Evolutionary conservation across 2,113 vertebrate genomes (phyloP).

Genomic region (Halichoeres trimaculatus): DNA sequence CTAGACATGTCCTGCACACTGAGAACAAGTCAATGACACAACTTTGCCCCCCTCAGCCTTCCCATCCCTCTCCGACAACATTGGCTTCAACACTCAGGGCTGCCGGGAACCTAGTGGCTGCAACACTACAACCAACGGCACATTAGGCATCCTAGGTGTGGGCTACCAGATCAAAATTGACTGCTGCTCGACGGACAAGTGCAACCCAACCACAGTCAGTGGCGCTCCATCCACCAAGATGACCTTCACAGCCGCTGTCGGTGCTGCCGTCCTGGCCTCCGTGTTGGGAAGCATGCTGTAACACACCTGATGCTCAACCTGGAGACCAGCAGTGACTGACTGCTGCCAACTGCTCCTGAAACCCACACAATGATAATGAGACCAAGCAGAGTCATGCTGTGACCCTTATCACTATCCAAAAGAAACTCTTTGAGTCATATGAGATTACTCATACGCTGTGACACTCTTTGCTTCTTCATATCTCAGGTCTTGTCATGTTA

Average conservation of each 20-base stretch:
- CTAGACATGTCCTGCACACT: too few species aligned
- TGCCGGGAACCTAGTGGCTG: neutral
- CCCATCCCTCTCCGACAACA: neutral
- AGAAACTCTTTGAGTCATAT: neutral
- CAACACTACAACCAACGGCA: accelerated
- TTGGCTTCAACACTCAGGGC: constrained; percentile 66
- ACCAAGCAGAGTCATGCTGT: neutral
- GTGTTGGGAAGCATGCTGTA: constrained; percentile 57
- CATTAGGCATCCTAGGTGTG: neutral
- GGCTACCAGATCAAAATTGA: accelerated
- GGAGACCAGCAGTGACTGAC: neutral
- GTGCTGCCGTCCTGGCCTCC: constrained; percentile 55
- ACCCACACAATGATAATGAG: neutral
- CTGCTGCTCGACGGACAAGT: constrained; percentile 69
- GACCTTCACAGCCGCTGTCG: constrained; percentile 42
- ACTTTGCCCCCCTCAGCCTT: constrained; percentile 61
- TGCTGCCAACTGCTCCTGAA: neutral
- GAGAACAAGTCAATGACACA: neutral
- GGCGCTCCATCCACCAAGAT: constrained; percentile 56
- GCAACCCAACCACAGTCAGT: constrained; percentile 43
- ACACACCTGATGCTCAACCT: neutral
- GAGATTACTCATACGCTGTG: neutral
- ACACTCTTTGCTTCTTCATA: constrained; percentile 2
- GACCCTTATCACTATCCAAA: neutral
- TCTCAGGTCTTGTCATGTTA: neutral